Evolutionary conservation across 2,888 invertebrate species (phyloP), one percentile per base, ranked within the genome.

Genomic region (Apantesis nais): DNA sequence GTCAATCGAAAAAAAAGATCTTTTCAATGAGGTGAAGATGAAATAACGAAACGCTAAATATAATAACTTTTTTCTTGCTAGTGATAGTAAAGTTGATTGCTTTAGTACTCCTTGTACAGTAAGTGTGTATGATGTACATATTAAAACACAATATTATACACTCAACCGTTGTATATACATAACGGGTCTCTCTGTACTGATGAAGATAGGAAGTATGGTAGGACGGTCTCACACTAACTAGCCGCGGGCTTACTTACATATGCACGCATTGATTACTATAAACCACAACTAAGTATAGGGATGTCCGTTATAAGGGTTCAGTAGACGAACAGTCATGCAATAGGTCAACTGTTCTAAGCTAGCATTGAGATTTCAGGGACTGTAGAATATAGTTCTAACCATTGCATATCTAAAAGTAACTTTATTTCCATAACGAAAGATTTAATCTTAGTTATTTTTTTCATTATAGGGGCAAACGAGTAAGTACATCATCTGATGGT

Each of bases 201-300:
- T 63, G 48, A 11, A 58, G 55, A 58, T 58, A 68, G 55, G 64
- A 63, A 64, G 58, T 64, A 22, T 29, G 31, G 64, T n/a, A 64
- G 41, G 58, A 41, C 41, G 58, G 55, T 58, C 63, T 62, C 44
- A 61, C 61, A 67, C 34, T 39, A 64, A 63, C 60, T 34, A 58
- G 68, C 64, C 62, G 25, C 34, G 37, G 68, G 68, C 68, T 52
- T 22, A 55, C 52, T 31, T 44, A 62, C 48, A 62, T 62, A 52
- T n/a, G 58, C 64, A 58, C 44, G 58, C 41, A 44, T 41, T 68
- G 55, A 64, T 68, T 64, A 64, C 68, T 11, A 60, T 66, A 41
- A 41, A 29, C 52, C 60, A 41, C 37, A 62, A 62, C 37, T 52
- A 62, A 68, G 34, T 55, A 31, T 66, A 66, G 52, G 34, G 62